phyloP scores from a whole-genome alignment of 2,888 invertebrate species.

The Diplazon laetatorius region DNA sequence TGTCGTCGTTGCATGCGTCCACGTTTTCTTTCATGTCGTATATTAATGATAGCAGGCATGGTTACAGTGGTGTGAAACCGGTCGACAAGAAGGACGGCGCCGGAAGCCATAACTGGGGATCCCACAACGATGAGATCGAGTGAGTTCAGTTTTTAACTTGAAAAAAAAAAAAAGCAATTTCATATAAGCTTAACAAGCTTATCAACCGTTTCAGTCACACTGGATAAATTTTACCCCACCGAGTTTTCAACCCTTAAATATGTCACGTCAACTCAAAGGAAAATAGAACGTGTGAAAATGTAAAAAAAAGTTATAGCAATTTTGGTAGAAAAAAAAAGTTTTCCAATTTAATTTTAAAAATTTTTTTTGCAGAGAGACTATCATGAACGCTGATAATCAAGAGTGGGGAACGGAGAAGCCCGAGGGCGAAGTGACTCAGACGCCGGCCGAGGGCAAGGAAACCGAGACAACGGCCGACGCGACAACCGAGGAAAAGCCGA shows the following conservation, averaged over 20 bases:
- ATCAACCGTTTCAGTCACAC: no score
- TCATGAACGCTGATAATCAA: conserved; percentile 78
- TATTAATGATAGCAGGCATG: conserved; percentile 83
- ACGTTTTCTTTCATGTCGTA: conserved; percentile 40
- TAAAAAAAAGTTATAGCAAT: no score
- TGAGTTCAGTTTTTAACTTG: conserved; percentile 79
- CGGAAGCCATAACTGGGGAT: conserved; percentile 98
- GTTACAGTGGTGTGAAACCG: conserved; percentile 92
- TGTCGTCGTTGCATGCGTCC: conserved; percentile 21
- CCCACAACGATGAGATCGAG: conserved; percentile 95
- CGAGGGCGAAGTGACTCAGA: conserved; percentile 80
- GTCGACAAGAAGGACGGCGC: conserved; percentile 97
- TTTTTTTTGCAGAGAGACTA: conserved; percentile 75
- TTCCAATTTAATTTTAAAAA: no score
- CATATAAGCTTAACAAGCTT: no score
- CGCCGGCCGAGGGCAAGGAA: conserved; percentile 75
- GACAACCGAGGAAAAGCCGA: conserved; percentile 82
- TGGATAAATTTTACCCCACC: no score
- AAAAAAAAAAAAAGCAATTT: no score
- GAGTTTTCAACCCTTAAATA: no score
- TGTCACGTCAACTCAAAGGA: no score
- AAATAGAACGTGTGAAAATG: no score
- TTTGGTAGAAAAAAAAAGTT: no score
- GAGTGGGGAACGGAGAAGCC: conserved; percentile 83
- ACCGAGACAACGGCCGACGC: conserved; percentile 76